phyloP scores from a whole-genome alignment of 2,797 vertebrate species.

The Brachyrhaphis roseni region DNA sequence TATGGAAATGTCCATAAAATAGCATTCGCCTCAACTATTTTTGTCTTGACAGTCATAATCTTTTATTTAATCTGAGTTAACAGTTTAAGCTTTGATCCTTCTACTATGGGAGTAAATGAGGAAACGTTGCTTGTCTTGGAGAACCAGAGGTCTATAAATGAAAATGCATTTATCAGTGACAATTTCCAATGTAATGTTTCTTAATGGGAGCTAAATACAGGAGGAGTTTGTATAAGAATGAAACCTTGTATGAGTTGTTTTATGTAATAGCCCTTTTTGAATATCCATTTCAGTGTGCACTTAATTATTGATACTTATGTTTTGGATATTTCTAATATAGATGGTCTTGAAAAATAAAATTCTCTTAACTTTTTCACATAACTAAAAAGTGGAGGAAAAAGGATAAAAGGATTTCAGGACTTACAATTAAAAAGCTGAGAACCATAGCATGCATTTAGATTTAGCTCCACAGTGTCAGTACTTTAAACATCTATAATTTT shows the following conservation, averaged over 20 bases:
- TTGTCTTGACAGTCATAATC: neutral
- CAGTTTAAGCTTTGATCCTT: neutral
- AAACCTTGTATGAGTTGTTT: neutral
- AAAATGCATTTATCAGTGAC: slow-evolving; percentile 18
- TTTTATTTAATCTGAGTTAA: neutral
- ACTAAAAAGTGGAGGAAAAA: neutral
- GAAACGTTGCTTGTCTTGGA: neutral
- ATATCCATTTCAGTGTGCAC: neutral
- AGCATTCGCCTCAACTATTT: neutral
- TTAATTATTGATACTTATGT: slow-evolving; percentile 3
- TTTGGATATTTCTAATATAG: neutral
- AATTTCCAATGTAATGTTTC: slow-evolving; percentile 12
- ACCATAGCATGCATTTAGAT: neutral
- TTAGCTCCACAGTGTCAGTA: neutral
- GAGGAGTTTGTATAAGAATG: neutral
- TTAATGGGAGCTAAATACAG: neutral
- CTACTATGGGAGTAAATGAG: neutral
- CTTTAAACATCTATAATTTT: neutral
- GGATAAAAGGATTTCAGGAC: neutral
- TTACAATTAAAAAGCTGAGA: neutral
- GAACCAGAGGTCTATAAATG: slow-evolving; percentile 12
- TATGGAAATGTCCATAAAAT: neutral
- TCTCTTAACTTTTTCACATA: neutral
- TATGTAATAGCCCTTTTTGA: neutral
- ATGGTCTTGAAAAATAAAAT: neutral